Evolutionary conservation across 2,113 vertebrate genomes (phyloP).

Genomic region (Vulpes vulpes): DNA sequence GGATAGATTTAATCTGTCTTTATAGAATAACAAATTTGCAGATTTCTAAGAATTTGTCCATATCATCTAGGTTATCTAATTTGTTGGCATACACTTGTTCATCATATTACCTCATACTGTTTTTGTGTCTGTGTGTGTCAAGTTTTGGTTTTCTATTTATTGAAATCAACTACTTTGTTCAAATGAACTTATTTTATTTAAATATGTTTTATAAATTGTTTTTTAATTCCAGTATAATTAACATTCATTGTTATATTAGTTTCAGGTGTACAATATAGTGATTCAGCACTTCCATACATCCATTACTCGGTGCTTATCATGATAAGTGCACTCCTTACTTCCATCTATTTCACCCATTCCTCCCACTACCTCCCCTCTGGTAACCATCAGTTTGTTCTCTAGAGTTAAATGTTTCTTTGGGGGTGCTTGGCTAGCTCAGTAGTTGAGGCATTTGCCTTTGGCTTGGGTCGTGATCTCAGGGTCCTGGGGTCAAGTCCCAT

Average conservation of each 20-base stretch:
- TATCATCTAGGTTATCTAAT: not conserved
- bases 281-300: not conserved
- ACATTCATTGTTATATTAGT: not conserved
- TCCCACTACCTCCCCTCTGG: not conserved
- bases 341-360: not conserved
- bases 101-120: not conserved
- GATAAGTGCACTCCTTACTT: not conserved
- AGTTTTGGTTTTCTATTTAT: not conserved
- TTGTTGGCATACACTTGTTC: not conserved
- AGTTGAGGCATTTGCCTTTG: no score
- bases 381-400: not conserved
- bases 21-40: no score
- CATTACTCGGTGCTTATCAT: not conserved
- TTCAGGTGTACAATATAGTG: not conserved
- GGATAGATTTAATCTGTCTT: no score
- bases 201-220: not conserved
- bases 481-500: no score
- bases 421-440: no score
- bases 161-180: not conserved
- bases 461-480: no score
- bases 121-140: not conserved
- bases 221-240: not conserved
- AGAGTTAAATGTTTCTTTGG: not conserved
- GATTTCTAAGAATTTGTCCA: not conserved
- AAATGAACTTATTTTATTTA: not conserved